Evolutionary conservation across 2,113 vertebrate species (phyloP), one percentile per base, ranked within the genome.

Genomic region (Cathartes aura): DNA sequence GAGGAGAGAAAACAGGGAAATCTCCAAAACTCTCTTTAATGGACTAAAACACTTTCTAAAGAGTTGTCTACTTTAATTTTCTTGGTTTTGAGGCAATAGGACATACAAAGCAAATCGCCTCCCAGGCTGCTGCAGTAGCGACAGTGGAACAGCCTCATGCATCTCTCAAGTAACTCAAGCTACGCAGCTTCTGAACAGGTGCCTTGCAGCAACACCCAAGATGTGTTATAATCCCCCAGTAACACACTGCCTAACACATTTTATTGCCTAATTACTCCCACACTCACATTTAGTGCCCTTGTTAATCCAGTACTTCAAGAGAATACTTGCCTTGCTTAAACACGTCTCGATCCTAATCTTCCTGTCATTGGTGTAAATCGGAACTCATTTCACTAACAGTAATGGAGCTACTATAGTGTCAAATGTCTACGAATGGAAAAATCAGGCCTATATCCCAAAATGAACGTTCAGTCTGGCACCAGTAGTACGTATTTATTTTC

Each of bases 241-340:
- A 96, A 95, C 93, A 91, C 75, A 34, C 38, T 74, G 84, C 82
- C 48, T 95, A 91, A 74, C 91, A 95, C 79, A 50, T 87, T 88
- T 88, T 95, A 92, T 63, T 71, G 91, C 97, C 96, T 98, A 95
- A 96, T 97, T 96, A 96, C 95, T 93, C 91, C 95, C 83, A 94
- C 91, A 55, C 89, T 97, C 94, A 71, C 47, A 29, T 97, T 95
- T 96, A 96, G 92, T 80, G 83, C 62, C 93, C 93, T 89, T 97
- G 91, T 97, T 98, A 98, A 98, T 97, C 92, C 82, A 90, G 82
- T 26, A 70, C 42, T 98, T 92, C 79, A 45, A 45, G 86, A 94
- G 80, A 97, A 89, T 53, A 66, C 96, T 95, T 96, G 96, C 86
- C 84, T 93, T 68, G 75, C 90, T 97, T 87, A 95, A 96, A 80